phyloP scores from a whole-genome alignment of 2,888 invertebrate species.

The Frankliniella fusca region DNA sequence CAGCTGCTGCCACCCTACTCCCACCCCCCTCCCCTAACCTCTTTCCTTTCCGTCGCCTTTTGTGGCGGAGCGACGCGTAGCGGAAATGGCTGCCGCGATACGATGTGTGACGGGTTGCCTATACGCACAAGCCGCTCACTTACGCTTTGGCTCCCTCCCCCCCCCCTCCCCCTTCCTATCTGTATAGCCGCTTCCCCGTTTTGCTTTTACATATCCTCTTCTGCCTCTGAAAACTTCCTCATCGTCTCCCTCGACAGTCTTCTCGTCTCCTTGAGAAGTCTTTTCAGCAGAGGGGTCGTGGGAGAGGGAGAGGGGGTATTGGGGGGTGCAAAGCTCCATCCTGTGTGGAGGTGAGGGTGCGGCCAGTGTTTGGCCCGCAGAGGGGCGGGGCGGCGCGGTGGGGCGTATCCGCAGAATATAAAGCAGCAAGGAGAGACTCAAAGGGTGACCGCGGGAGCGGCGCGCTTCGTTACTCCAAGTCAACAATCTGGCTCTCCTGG shows the following conservation, averaged over 20 bases:
- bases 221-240: too few species aligned
- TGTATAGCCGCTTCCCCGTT: too few species aligned
- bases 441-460: background rate
- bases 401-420: too few species aligned
- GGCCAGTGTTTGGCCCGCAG: background rate
- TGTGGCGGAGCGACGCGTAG: background rate
- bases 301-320: background rate
- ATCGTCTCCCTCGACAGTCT: background rate
- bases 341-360: background rate
- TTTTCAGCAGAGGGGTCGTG: background rate
- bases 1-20: background rate
- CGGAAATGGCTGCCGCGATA: background rate
- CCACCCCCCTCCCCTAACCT: background rate
- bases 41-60: background rate
- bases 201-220: too few species aligned
- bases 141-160: too few species aligned
- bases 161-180: too few species aligned
- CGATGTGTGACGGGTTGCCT: too few species aligned
- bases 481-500: slow-evolving; percentile 5
- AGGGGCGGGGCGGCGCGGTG: background rate
- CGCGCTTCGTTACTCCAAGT: slow-evolving; percentile 13
- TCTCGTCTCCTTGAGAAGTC: too few species aligned
- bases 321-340: background rate
- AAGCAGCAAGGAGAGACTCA: background rate
- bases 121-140: too few species aligned